Conservation (phyloP, 2,113 vertebrate species). For the Eupsittula cactorum region DNA sequence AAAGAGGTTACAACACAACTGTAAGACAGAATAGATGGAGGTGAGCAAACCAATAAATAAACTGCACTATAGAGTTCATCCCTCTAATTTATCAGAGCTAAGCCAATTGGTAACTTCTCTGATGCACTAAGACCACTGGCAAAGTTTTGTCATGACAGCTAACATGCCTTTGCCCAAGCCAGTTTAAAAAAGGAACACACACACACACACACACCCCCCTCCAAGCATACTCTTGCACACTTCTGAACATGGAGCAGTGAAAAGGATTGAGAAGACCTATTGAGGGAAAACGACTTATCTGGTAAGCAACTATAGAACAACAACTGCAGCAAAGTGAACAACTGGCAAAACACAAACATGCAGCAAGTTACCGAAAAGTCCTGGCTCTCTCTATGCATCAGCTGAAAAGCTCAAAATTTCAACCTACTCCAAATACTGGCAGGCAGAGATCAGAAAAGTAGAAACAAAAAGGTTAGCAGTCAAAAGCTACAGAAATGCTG, state of each 20-base stretch:
- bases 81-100: background rate
- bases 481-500: background rate
- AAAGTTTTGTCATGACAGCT: background rate
- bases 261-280: background rate
- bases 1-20: background rate
- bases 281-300: background rate
- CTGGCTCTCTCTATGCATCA: background rate
- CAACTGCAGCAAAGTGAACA: background rate
- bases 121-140: background rate
- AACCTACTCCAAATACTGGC: background rate
- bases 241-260: background rate
- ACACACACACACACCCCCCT: too few species aligned
- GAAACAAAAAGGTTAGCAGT: background rate
- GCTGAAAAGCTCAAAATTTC: background rate
- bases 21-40: background rate
- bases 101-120: background rate
- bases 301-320: background rate
- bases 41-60: background rate
- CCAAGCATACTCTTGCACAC: background rate
- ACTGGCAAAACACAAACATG: background rate
- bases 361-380: background rate
- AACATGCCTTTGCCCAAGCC: background rate
- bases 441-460: background rate
- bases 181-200: background rate
- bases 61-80: background rate